Conservation (phyloP, 2,888 invertebrate genomes). For the Campoletis raptor region DNA sequence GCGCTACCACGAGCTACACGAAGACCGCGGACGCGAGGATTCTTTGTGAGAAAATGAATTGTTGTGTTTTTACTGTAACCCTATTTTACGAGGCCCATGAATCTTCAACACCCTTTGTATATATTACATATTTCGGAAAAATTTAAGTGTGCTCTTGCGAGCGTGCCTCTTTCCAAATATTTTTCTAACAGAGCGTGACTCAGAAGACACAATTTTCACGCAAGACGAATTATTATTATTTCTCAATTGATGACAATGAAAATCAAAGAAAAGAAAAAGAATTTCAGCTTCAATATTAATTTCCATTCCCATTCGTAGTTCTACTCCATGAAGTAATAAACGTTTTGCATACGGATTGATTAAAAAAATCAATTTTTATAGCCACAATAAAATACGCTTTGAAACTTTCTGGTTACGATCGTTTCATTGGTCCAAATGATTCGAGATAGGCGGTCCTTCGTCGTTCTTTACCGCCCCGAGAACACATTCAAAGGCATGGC, state of each 20-base stretch:
- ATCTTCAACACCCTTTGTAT: constrained; percentile 30
- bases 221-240: constrained; percentile 17
- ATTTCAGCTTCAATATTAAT: neutral
- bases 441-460: constrained; percentile 79
- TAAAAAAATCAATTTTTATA: constrained; percentile 66
- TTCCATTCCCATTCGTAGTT: neutral
- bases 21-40: constrained; percentile 65
- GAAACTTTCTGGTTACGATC: constrained; percentile 46
- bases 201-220: constrained; percentile 59
- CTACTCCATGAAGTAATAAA: neutral
- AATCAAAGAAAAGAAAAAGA: neutral
- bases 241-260: neutral
- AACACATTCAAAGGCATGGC: constrained; percentile 78
- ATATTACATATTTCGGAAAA: constrained; percentile 26
- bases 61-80: constrained; percentile 76
- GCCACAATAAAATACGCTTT: constrained; percentile 44
- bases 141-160: constrained; percentile 59
- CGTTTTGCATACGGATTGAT: constrained; percentile 18
- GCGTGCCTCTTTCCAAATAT: constrained; percentile 55
- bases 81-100: constrained; percentile 68
- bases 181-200: constrained; percentile 34
- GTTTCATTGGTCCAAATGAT: constrained; percentile 75
- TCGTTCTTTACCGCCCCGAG: constrained; percentile 79
- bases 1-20: constrained; percentile 32
- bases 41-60: constrained; percentile 78